phyloP scores from a whole-genome alignment of 1,140 invertebrate genomes.

The Zaprionus vittiger region DNA sequence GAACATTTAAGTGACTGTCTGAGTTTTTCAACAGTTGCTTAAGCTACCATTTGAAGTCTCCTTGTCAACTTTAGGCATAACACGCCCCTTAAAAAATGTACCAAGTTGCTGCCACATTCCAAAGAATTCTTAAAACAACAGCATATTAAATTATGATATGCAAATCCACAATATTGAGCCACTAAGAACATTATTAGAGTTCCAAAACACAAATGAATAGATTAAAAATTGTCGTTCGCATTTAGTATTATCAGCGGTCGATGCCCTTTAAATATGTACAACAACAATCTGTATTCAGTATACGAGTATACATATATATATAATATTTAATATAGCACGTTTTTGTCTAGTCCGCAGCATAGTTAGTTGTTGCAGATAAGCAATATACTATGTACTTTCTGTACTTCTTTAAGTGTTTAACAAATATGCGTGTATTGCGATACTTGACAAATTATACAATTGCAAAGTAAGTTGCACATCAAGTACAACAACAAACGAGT shows the following conservation, averaged over 20 bases:
- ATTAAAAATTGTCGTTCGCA: no score
- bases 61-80: background rate
- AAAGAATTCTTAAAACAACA: constrained; percentile 71
- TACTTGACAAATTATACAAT: background rate
- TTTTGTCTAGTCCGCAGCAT: no score
- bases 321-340: no score
- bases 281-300: no score
- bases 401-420: background rate
- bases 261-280: no score
- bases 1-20: background rate
- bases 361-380: no score
- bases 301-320: no score
- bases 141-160: constrained; percentile 14
- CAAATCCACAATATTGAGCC: no score
- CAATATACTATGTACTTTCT: no score
- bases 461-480: background rate
- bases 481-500: background rate
- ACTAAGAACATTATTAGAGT: no score
- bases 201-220: no score
- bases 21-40: background rate
- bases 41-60: constrained; percentile 4
- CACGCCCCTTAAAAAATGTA: constrained; percentile 15
- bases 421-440: constrained; percentile 2
- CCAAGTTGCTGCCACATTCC: constrained; percentile 54
- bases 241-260: no score